phyloP scores from a whole-genome alignment of 2,888 invertebrate species.

The Coleophora deauratella region DNA sequence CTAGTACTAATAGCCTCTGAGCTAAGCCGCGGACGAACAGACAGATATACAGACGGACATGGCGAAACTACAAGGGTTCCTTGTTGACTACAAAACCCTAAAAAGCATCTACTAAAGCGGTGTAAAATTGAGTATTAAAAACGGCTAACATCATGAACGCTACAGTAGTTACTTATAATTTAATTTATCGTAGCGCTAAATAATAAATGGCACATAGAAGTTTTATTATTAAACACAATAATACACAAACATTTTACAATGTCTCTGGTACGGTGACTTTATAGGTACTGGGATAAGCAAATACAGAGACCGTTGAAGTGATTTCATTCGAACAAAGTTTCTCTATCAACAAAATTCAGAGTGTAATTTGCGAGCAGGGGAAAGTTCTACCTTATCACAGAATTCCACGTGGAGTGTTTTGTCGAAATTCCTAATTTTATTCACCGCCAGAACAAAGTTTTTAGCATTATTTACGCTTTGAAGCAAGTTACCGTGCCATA shows the following conservation, averaged over 20 bases:
- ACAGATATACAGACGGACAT: too few species aligned
- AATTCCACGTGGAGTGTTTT: constrained; percentile 69
- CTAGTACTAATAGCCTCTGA: too few species aligned
- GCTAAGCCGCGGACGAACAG: too few species aligned
- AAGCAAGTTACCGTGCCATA: too few species aligned
- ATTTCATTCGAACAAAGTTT: constrained; percentile 66
- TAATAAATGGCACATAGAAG: constrained; percentile 22
- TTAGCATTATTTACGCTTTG: constrained; percentile 12
- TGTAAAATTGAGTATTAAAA: too few species aligned
- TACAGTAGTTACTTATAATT: too few species aligned
- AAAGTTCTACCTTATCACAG: constrained; percentile 67
- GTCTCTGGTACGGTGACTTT: constrained; percentile 34
- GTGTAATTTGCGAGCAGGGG: constrained; percentile 64
- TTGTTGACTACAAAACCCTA: too few species aligned
- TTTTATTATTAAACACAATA: constrained; percentile 15
- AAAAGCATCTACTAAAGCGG: too few species aligned
- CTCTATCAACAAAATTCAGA: constrained; percentile 65
- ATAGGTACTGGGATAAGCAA: constrained; percentile 48
- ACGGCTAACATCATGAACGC: too few species aligned
- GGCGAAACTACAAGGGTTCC: too few species aligned
- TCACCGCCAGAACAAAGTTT: constrained; percentile 31
- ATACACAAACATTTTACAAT: constrained; percentile 26
- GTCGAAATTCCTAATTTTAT: constrained; percentile 58
- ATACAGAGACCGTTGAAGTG: constrained; percentile 54
- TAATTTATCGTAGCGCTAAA: constrained; percentile 10